These are phyloP conservation scores for rat (Rattus norvegicus) DNA, from an alignment of 2,113 vertebrate species.

Conservation along the genomic window DNA sequence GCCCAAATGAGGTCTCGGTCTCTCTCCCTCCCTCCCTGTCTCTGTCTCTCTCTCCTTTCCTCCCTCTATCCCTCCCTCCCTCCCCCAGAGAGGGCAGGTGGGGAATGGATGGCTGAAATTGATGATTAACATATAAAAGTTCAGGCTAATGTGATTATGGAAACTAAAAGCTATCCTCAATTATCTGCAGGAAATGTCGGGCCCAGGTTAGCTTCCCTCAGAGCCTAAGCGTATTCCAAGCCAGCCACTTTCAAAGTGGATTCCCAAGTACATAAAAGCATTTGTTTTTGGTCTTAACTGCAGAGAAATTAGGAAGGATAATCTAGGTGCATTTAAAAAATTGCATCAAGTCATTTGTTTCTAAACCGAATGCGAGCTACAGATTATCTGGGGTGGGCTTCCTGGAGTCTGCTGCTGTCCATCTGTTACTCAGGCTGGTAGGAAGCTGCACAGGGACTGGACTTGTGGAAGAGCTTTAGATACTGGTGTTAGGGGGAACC, in stretches of 20 bases:
- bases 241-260: background rate
- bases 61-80: background rate
- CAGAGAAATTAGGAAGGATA: constrained; percentile 50
- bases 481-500: background rate
- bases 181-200: constrained; percentile 32
- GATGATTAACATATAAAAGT: constrained; percentile 66
- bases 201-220: background rate
- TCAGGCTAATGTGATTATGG: constrained; percentile 29
- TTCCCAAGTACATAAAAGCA: constrained; percentile 21
- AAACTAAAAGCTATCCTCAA: constrained; percentile 62
- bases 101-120: background rate
- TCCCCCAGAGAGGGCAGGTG: background rate
- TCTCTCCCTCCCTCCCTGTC: background rate
- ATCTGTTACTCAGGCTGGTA: background rate
- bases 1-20: background rate
- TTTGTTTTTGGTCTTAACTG: constrained; percentile 35
- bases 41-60: too few species aligned
- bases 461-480: background rate
- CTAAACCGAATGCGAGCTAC: constrained; percentile 12
- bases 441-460: background rate
- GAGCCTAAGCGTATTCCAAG: background rate
- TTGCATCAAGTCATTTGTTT: background rate
- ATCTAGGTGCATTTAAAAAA: constrained; percentile 33
- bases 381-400: constrained; percentile 1
- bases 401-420: background rate